These are phyloP conservation scores for Circaetus cinerascens DNA, from an alignment of 2,113 vertebrate species.

Conservation along the genomic window DNA sequence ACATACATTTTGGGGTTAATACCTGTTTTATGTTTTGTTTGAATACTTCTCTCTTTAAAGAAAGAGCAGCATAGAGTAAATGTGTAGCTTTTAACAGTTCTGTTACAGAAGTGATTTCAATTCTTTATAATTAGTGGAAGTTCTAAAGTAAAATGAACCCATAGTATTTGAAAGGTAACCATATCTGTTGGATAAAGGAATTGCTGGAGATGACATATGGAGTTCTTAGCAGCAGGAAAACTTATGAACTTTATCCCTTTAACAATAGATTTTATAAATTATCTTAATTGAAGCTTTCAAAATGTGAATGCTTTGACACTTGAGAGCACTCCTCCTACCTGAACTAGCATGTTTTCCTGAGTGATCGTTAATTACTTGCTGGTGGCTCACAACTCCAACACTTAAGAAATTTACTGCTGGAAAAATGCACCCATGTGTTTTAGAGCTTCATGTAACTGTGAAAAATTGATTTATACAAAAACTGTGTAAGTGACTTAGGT, in stretches of 20 bases:
- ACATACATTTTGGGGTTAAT: not conserved
- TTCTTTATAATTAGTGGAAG: not conserved
- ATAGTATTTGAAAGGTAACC: not conserved
- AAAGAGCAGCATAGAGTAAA: not conserved
- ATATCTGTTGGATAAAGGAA: not conserved
- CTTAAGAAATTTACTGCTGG: not conserved
- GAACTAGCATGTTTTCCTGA: not conserved
- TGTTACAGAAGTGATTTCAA: not conserved
- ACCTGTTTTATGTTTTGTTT: not conserved
- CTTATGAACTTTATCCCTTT: not conserved
- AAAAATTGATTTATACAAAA: not conserved
- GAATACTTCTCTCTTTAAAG: not conserved
- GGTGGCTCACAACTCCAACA: not conserved
- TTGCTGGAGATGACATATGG: not conserved
- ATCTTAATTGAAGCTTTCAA: conserved; percentile 49
- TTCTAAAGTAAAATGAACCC: not conserved
- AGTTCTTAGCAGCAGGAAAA: not conserved
- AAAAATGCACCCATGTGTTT: not conserved
- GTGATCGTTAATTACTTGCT: not conserved
- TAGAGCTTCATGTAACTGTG: not conserved
- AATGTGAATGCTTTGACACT: conserved; percentile 35
- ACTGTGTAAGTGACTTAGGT: not conserved
- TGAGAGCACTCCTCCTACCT: conserved; percentile 14
- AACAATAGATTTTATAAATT: conserved; percentile 42
- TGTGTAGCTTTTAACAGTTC: not conserved